Percentiles rank a stretch among this genome's conserved stretches.
phyloP scores from a whole-genome alignment of 1,140 invertebrate genomes.

The Papilio dardanus region DNA sequence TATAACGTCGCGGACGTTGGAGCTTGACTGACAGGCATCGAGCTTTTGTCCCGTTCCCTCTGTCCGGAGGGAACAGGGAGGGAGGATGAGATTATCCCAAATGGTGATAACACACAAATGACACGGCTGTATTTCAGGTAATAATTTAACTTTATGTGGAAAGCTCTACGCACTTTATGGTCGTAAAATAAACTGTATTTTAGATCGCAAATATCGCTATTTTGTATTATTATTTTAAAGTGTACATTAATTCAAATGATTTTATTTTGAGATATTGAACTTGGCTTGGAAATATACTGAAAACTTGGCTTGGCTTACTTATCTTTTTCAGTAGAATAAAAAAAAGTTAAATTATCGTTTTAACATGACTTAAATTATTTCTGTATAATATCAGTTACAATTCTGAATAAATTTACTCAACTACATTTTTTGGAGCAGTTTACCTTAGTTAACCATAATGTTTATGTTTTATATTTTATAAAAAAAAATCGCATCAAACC shows the following conservation, averaged over 20 bases:
- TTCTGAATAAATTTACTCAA: too few relatives aligned
- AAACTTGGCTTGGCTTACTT: too few relatives aligned
- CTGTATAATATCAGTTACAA: too few relatives aligned
- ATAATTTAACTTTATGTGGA: slow-evolving; percentile 24
- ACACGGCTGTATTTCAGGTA: slow-evolving; percentile 38
- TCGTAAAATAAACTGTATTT: background rate
- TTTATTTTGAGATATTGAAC: too few relatives aligned
- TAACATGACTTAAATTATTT: too few relatives aligned
- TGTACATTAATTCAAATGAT: too few relatives aligned
- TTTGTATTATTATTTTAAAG: background rate
- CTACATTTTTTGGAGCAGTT: too few relatives aligned
- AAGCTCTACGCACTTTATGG: background rate
- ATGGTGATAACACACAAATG: slow-evolving; percentile 45
- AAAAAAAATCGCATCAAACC: slow-evolving; percentile 32
- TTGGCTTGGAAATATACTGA: too few relatives aligned
- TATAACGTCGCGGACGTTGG: slow-evolving; percentile 47
- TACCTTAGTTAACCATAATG: too few relatives aligned
- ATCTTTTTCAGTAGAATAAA: too few relatives aligned
- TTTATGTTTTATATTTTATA: too few relatives aligned
- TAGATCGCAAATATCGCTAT: background rate
- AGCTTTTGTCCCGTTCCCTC: slow-evolving; percentile 51
- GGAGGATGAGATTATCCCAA: slow-evolving; percentile 51
- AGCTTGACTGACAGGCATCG: slow-evolving; percentile 57
- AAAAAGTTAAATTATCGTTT: too few relatives aligned
- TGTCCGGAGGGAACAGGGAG: slow-evolving; percentile 62